A percentile compares a stretch with the other conserved stretches of the same genome.
phyloP scores from a whole-genome alignment of 2,113 vertebrate genomes.

The Agelaius tricolor region DNA sequence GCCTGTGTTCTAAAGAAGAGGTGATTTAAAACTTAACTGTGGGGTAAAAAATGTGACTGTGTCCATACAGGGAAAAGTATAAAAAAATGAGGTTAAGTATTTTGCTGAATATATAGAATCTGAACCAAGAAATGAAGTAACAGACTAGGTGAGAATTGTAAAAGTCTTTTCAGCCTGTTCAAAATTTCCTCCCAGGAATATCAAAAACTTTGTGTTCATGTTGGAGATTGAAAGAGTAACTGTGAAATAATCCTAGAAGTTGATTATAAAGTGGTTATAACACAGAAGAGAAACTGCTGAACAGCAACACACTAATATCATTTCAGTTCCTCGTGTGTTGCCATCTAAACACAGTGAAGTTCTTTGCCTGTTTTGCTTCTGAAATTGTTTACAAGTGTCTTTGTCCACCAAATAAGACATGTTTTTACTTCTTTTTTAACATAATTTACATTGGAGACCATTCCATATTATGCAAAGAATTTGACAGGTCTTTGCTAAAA shows the following conservation, averaged over 20 bases:
- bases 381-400: conserved; percentile 35
- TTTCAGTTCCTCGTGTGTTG: neutral
- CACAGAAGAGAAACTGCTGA: neutral
- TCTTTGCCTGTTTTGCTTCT: conserved; percentile 19
- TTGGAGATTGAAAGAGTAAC: neutral
- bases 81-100: neutral
- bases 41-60: neutral
- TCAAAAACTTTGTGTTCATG: neutral
- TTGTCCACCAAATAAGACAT: conserved; percentile 35
- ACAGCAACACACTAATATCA: neutral
- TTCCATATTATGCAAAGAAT: conserved; percentile 70
- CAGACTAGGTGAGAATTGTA: neutral
- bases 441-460: conserved; percentile 52
- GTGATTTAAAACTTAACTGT: neutral
- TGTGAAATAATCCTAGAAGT: neutral
- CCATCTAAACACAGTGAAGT: neutral
- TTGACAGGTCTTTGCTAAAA: conserved; percentile 70
- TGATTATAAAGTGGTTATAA: neutral
- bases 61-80: neutral
- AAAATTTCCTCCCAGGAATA: neutral
- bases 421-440: conserved; percentile 30
- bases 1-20: neutral
- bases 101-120: neutral
- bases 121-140: neutral
- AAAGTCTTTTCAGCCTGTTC: neutral